Percentiles rank a stretch among this genome's conserved stretches.
These are phyloP conservation scores for Halyomorpha halys DNA, from an alignment of 1,140 invertebrate genomes.

Conservation along the genomic window DNA sequence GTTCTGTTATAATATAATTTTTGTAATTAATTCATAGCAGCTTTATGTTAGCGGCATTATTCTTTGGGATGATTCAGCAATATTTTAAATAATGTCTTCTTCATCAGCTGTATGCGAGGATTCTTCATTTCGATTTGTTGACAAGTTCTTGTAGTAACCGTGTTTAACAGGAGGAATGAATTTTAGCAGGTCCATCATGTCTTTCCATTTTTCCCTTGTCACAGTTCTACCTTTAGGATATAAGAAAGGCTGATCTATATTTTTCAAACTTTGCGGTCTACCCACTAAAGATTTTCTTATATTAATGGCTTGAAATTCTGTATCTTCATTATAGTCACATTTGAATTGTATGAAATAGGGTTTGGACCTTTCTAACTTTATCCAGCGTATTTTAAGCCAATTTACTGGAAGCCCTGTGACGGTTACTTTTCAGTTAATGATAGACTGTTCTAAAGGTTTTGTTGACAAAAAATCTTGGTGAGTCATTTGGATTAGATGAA, in stretches of 20 bases:
- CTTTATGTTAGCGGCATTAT: too few species aligned
- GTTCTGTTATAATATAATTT: constrained; percentile 26
- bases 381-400: constrained; percentile 24
- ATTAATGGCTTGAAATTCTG: constrained; percentile 5
- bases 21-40: too few species aligned
- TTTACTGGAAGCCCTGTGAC: constrained; percentile 26
- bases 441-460: constrained; percentile 24
- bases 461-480: constrained; percentile 28
- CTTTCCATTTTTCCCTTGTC: constrained; percentile 28
- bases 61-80: too few species aligned
- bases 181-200: constrained; percentile 30
- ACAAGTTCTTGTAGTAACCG: constrained; percentile 29
- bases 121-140: constrained; percentile 28
- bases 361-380: constrained; percentile 27
- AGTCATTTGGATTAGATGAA: constrained; percentile 26
- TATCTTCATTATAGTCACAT: constrained; percentile 17
- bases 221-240: constrained; percentile 28
- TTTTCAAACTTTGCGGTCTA: constrained; percentile 30
- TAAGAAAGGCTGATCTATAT: constrained; percentile 28
- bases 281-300: constrained; percentile 28
- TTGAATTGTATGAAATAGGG: constrained; percentile 29
- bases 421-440: constrained; percentile 28
- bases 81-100: constrained; percentile 26
- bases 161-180: constrained; percentile 28
- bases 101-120: constrained; percentile 25